Conservation (phyloP, 2,888 invertebrate genomes). For the Rapana venosa region DNA sequence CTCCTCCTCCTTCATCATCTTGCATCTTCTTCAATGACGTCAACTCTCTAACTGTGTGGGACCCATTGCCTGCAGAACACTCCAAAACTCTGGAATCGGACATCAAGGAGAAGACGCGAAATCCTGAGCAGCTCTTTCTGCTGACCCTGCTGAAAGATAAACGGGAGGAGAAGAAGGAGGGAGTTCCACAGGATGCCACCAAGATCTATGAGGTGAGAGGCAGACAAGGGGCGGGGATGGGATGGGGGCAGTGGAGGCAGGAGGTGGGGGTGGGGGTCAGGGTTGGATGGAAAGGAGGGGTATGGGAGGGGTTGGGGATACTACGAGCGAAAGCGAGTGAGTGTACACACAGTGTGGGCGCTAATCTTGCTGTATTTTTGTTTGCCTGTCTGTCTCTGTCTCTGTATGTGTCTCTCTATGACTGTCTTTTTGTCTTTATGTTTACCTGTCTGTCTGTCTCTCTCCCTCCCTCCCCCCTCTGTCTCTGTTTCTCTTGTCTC, state of each 20-base stretch:
- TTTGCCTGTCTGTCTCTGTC: neutral
- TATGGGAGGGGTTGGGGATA: neutral
- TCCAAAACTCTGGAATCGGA: slow-evolving; percentile 65
- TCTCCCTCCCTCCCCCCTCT: neutral
- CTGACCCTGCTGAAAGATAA: slow-evolving; percentile 64
- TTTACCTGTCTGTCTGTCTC: neutral
- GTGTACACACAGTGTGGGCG: neutral
- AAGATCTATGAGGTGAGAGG: slow-evolving; percentile 60
- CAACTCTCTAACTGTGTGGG: no score
- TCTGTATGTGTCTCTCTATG: neutral
- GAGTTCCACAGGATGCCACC: slow-evolving; percentile 62
- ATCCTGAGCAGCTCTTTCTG: slow-evolving; percentile 61
- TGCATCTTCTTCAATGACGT: slow-evolving; percentile 12
- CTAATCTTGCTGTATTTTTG: neutral
- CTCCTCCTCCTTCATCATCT: slow-evolving; percentile 15
- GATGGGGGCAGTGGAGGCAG: neutral
- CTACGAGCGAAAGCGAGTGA: neutral
- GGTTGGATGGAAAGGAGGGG: neutral
- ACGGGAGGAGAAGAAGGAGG: slow-evolving; percentile 55
- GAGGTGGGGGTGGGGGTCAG: neutral
- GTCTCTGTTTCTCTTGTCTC: neutral
- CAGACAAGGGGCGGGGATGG: neutral
- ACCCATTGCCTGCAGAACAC: slow-evolving; percentile 56
- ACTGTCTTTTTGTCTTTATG: neutral
- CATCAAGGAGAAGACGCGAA: slow-evolving; percentile 59